Conservation (phyloP, 2,888 invertebrate species). For the Cephalotes varians region DNA sequence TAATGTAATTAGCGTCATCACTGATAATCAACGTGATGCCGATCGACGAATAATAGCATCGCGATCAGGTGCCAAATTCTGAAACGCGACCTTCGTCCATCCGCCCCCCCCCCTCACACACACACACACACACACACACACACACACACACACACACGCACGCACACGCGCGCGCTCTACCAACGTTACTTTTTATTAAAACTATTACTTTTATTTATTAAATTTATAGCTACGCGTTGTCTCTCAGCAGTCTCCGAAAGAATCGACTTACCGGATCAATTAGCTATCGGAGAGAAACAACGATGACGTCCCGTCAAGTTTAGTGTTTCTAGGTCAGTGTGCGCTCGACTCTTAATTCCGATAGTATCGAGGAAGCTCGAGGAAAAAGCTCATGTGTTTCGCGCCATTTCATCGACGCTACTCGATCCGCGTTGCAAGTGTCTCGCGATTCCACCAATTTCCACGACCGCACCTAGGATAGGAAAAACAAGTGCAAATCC, state of each 20-base stretch:
- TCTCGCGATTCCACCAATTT: neutral
- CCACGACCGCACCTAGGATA: neutral
- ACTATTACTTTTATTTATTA: slow-evolving; percentile 6
- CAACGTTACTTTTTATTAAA: neutral
- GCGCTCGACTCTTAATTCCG: slow-evolving; percentile 38
- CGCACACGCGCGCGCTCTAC: too few relatives aligned
- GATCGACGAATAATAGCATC: slow-evolving; percentile 47
- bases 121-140: too few relatives aligned
- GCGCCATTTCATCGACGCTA: neutral
- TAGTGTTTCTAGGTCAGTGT: slow-evolving; percentile 56
- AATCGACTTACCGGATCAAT: slow-evolving; percentile 32
- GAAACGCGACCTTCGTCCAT: neutral
- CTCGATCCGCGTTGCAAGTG: neutral
- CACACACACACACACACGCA: too few relatives aligned
- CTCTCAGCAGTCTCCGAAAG: neutral
- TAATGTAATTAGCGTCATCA: slow-evolving; percentile 68
- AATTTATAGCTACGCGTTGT: neutral
- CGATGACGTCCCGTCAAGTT: slow-evolving; percentile 26
- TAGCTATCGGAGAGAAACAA: slow-evolving; percentile 16
- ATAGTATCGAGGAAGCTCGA: neutral
- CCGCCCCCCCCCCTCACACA: too few relatives aligned
- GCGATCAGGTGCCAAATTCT: slow-evolving; percentile 55
- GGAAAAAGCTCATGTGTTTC: neutral
- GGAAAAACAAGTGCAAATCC: neutral
- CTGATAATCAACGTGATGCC: slow-evolving; percentile 38